phyloP scores from a whole-genome alignment of 2,888 invertebrate species.

The Tachystola acroxantha region DNA sequence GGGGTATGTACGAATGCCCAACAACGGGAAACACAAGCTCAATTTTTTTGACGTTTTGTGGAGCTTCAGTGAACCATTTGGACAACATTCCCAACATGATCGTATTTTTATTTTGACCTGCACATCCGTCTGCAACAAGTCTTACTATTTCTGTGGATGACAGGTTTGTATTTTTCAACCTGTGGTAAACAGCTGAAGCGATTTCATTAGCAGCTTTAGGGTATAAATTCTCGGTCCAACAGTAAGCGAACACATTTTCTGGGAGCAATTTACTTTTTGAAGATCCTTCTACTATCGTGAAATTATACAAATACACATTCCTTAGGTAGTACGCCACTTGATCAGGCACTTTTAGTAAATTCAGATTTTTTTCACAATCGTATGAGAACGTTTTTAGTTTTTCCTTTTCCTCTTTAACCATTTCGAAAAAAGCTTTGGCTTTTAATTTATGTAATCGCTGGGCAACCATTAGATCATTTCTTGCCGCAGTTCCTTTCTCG shows the following conservation, averaged over 20 bases:
- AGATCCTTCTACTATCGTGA: conserved; percentile 29
- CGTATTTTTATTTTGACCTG: conserved; percentile 24
- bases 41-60: conserved; percentile 12
- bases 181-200: conserved; percentile 16
- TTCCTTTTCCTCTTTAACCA: not conserved
- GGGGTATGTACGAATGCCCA: conserved; percentile 19
- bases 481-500: not conserved
- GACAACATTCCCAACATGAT: conserved; percentile 17
- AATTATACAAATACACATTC: conserved; percentile 36
- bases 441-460: not conserved
- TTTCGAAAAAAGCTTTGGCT: conserved; percentile 3
- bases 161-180: conserved; percentile 12
- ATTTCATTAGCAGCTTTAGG: conserved; percentile 19
- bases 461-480: not conserved
- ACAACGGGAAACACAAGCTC: conserved; percentile 23
- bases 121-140: conserved; percentile 23
- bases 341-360: conserved; percentile 20
- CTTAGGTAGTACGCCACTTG: conserved; percentile 33
- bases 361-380: conserved; percentile 8
- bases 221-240: conserved; percentile 19
- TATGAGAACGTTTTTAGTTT: conserved; percentile 5
- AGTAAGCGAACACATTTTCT: conserved; percentile 25
- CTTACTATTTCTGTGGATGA: conserved; percentile 14
- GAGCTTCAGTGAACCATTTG: conserved; percentile 14
- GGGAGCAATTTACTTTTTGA: conserved; percentile 21